A percentile compares a stretch with the other conserved stretches of the same genome.
These are phyloP conservation scores for Leptinotarsa undecemlineata DNA, from an alignment of 1,140 invertebrate genomes.

Conservation along the genomic window DNA sequence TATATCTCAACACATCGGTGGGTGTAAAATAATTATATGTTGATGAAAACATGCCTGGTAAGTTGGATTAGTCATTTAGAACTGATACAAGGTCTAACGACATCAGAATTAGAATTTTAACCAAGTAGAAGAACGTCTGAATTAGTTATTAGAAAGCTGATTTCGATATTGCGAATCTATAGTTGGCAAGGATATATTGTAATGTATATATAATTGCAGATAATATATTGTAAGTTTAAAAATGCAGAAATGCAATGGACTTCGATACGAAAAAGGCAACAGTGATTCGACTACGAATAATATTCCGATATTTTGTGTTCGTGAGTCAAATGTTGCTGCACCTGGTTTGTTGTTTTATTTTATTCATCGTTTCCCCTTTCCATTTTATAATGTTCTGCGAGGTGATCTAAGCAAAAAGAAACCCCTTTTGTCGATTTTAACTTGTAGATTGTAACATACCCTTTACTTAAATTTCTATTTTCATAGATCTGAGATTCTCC, in stretches of 20 bases:
- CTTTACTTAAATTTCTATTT: too few species aligned
- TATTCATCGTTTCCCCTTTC: too few species aligned
- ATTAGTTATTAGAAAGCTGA: constrained; percentile 13
- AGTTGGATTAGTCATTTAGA: constrained; percentile 16
- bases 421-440: too few species aligned
- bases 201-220: not conserved
- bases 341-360: too few species aligned
- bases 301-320: too few species aligned
- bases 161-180: constrained; percentile 8
- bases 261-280: constrained; percentile 1
- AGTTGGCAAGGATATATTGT: not conserved
- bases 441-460: too few species aligned
- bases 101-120: constrained; percentile 4
- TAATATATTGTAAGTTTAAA: not conserved
- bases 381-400: too few species aligned
- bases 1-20: not conserved
- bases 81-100: constrained; percentile 13
- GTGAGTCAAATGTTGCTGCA: too few species aligned
- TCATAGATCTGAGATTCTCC: too few species aligned
- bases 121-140: constrained; percentile 9
- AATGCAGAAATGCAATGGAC: not conserved
- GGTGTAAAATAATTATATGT: not conserved
- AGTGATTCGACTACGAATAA: not conserved
- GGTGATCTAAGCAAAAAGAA: too few species aligned
- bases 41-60: not conserved